Conservation (phyloP, 2,113 vertebrate species). For the Phyllopteryx taeniolatus region DNA sequence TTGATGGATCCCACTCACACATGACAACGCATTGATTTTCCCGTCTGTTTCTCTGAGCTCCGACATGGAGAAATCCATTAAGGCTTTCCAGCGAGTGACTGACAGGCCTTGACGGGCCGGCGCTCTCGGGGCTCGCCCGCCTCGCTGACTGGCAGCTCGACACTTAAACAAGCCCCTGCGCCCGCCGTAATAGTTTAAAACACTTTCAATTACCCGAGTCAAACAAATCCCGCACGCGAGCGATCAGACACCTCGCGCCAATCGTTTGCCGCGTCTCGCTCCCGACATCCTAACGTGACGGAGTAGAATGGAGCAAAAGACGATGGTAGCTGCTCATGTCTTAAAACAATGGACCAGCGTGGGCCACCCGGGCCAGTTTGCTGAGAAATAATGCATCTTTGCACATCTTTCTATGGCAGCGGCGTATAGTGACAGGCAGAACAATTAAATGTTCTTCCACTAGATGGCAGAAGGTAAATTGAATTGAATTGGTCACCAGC, state of each 20-base stretch:
- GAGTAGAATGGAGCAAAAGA: background rate
- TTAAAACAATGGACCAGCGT: background rate
- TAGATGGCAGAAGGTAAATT: too few relatives aligned
- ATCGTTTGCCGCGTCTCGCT: conserved; percentile 41
- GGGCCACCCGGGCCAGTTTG: background rate
- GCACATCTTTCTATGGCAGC: too few relatives aligned
- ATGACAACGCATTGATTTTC: conserved; percentile 99
- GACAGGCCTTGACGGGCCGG: conserved; percentile 95
- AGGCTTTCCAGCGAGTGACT: conserved; percentile 99
- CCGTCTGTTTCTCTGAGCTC: conserved; percentile 56
- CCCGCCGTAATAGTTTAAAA: conserved; percentile 99
- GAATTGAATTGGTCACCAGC: too few relatives aligned
- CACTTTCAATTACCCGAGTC: conserved; percentile 99
- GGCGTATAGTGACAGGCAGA: too few relatives aligned
- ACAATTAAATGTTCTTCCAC: too few relatives aligned
- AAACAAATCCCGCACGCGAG: conserved; percentile 97
- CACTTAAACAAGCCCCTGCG: conserved; percentile 99
- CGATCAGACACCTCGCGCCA: conserved; percentile 51
- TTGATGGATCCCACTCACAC: conserved; percentile 86
- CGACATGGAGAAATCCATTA: conserved; percentile 99
- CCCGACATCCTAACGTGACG: background rate
- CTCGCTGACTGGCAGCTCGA: conserved; percentile 92
- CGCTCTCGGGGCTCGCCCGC: conserved; percentile 87
- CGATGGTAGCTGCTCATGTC: background rate
- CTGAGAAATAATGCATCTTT: background rate